Evolutionary conservation across 37 sponge, comb jelly and placozoan genomes (phyloP).

Genomic region (Chondrilla cf. caribensis): DNA sequence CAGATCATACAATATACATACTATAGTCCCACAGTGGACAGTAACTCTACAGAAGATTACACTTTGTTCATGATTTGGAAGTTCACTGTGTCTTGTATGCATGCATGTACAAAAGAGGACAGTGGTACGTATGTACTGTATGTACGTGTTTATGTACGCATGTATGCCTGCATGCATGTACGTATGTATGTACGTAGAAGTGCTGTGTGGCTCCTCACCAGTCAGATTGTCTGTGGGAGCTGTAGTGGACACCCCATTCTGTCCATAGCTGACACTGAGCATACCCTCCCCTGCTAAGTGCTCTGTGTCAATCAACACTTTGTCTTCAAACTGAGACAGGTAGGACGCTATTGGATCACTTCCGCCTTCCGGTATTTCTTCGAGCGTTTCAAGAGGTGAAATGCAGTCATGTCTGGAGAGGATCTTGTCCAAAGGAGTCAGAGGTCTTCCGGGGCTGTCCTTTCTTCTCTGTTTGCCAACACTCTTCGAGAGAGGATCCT

Average conservation of each 20-base stretch:
- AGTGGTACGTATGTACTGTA: too few species aligned
- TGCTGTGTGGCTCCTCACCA: too few species aligned
- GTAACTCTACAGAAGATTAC: too few species aligned
- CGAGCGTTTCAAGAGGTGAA: conserved; percentile 5
- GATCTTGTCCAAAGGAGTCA: conserved; percentile 15
- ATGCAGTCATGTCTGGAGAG: not conserved
- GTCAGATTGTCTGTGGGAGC: not conserved
- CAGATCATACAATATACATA: too few species aligned
- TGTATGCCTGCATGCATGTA: too few species aligned
- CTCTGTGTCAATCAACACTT: not conserved
- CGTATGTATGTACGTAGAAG: too few species aligned
- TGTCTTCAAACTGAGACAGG: not conserved
- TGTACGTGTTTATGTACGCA: too few species aligned
- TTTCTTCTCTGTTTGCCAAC: not conserved
- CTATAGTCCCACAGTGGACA: too few species aligned
- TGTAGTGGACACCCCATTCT: conserved; percentile 7
- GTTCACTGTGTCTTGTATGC: too few species aligned
- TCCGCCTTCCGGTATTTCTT: not conserved
- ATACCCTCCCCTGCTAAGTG: conserved; percentile 56
- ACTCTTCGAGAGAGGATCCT: conserved; percentile 1
- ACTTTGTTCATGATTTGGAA: too few species aligned
- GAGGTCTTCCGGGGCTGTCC: conserved; percentile 8
- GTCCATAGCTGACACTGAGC: conserved; percentile 62
- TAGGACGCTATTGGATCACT: not conserved
- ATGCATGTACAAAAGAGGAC: too few species aligned